A percentile compares a stretch with the other conserved stretches of the same genome.
These are phyloP conservation scores for Acanthosoma haemorrhoidale DNA, from an alignment of 2,888 invertebrate genomes.

Conservation along the genomic window DNA sequence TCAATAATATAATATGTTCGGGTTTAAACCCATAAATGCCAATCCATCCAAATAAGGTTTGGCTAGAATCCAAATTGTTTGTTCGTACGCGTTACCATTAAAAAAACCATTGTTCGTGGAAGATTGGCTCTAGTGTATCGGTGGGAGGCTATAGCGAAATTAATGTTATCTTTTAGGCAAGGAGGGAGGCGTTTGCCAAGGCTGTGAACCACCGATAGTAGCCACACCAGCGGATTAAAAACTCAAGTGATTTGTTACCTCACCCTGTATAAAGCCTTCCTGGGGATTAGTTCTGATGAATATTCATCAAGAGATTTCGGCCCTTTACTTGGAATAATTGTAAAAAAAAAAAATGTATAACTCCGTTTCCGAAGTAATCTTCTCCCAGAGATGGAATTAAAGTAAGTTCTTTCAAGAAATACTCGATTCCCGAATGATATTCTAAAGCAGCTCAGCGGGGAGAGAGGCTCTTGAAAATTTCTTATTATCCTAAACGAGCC, in stretches of 20 bases:
- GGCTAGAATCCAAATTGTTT: too few relatives aligned
- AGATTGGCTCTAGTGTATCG: not conserved
- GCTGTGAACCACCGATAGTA: not conserved
- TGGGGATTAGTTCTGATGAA: not conserved
- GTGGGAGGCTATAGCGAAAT: not conserved
- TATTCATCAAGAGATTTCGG: not conserved
- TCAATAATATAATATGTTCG: too few relatives aligned
- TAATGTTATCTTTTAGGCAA: not conserved
- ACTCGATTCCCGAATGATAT: not conserved
- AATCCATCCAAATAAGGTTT: too few relatives aligned
- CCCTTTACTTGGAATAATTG: not conserved
- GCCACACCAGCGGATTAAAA: not conserved
- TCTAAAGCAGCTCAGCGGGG: not conserved
- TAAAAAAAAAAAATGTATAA: not conserved
- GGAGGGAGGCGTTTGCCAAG: not conserved
- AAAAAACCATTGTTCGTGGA: too few relatives aligned
- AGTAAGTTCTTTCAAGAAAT: too few relatives aligned
- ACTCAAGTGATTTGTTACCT: not conserved
- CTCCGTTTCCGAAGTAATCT: not conserved
- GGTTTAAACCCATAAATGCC: too few relatives aligned
- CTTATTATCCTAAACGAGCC: conserved; percentile 13
- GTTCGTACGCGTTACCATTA: too few relatives aligned
- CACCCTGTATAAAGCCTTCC: too few relatives aligned
- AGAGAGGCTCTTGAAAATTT: not conserved
- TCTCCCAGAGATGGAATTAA: too few relatives aligned